These are phyloP conservation scores for Chionis minor DNA, from an alignment of 2,113 vertebrate species.

Conservation along the genomic window DNA sequence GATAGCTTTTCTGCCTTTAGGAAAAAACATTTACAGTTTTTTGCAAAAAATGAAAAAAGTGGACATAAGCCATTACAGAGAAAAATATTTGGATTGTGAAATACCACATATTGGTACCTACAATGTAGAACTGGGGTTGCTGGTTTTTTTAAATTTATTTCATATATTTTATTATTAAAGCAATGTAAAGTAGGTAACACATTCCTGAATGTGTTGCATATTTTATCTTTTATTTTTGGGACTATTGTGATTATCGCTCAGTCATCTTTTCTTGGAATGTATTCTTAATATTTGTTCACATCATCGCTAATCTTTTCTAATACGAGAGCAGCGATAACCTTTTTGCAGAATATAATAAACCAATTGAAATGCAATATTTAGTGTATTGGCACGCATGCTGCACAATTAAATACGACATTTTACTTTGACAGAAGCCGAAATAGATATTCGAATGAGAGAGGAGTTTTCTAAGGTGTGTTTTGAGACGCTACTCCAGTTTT, in stretches of 20 bases:
- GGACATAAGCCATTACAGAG: not conserved
- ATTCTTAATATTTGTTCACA: not conserved
- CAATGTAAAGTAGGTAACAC: not conserved
- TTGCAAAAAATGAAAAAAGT: not conserved
- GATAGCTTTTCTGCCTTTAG: not conserved
- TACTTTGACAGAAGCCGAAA: conserved; percentile 90
- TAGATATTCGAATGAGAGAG: conserved; percentile 95
- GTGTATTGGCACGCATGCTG: not conserved
- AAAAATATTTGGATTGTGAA: not conserved
- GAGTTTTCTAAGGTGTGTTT: conserved; percentile 99
- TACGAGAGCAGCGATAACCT: not conserved
- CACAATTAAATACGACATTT: conserved; percentile 28
- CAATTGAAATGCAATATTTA: not conserved
- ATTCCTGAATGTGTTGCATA: not conserved
- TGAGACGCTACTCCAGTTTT: conserved; percentile 97
- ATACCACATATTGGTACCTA: not conserved
- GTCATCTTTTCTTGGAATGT: not conserved
- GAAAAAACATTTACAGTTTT: not conserved
- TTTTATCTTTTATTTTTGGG: not conserved
- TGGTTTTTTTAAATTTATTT: not conserved
- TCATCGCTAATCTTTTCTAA: not conserved
- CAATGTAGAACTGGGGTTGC: not conserved
- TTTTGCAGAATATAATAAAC: not conserved
- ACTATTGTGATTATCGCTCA: not conserved
- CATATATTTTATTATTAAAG: not conserved